A percentile compares a stretch with the other conserved stretches of the same genome.
Conservation (phyloP, 1,140 invertebrate genomes). For the Antheraea mylitta region DNA sequence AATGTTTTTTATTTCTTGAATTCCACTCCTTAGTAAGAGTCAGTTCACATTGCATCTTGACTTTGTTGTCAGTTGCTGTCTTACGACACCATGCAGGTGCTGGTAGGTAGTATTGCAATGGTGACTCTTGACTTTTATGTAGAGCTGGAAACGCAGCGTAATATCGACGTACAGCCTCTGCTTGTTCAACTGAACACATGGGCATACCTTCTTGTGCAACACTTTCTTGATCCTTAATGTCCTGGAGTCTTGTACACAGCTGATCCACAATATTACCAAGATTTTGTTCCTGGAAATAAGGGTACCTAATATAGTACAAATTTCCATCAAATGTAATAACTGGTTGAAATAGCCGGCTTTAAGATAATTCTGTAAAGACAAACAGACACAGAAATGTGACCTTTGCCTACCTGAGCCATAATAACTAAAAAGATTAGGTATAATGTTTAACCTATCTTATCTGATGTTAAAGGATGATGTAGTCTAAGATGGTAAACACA, state of each 20-base stretch:
- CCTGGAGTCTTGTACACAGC: conserved; percentile 66
- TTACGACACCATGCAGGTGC: conserved; percentile 72
- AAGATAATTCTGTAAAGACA: no score
- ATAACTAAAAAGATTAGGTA: no score
- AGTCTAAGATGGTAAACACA: no score
- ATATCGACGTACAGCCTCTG: conserved; percentile 76
- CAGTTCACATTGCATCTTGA: conserved; percentile 70
- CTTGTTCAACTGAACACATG: conserved; percentile 68
- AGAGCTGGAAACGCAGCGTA: conserved; percentile 78
- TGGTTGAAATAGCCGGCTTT: no score
- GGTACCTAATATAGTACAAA: neutral
- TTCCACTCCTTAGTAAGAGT: conserved; percentile 67
- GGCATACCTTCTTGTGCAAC: conserved; percentile 65
- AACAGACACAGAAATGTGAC: no score
- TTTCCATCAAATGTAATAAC: neutral
- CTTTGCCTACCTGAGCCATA: no score
- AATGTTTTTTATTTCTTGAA: conserved; percentile 58
- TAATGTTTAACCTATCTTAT: no score
- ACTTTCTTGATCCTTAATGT: conserved; percentile 65
- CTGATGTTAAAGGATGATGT: no score
- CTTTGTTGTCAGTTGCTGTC: conserved; percentile 40
- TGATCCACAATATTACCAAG: conserved; percentile 68
- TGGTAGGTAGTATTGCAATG: conserved; percentile 66
- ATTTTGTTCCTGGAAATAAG: conserved; percentile 66
- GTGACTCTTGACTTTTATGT: conserved; percentile 69